These are phyloP conservation scores for Carcinoscorpius rotundicauda DNA, from an alignment of 1,140 invertebrate species.

Conservation along the genomic window DNA sequence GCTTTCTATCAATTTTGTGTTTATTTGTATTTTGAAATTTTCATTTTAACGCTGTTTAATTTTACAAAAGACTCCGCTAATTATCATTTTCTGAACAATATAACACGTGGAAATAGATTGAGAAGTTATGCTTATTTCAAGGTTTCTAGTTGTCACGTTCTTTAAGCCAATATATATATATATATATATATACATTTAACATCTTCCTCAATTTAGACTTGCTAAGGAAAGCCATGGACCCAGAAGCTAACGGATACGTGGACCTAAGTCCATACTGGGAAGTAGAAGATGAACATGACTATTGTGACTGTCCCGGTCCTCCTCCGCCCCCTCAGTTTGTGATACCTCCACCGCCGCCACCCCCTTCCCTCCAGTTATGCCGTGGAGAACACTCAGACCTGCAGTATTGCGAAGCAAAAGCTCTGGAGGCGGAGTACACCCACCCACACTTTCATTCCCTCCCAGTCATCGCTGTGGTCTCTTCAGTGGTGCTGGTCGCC, in stretches of 20 bases:
- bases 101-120: too few species aligned
- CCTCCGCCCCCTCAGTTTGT: constrained; percentile 11
- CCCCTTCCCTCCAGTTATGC: constrained; percentile 6
- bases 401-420: constrained; percentile 21
- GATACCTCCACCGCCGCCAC: constrained; percentile 13
- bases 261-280: not conserved
- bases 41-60: too few species aligned
- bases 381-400: constrained; percentile 8
- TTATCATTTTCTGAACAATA: too few species aligned
- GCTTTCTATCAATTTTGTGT: too few species aligned
- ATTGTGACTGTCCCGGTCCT: constrained; percentile 14
- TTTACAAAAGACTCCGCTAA: too few species aligned
- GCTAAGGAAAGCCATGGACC: not conserved
- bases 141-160: too few species aligned
- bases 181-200: too few species aligned
- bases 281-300: constrained; percentile 1
- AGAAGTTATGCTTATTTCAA: too few species aligned
- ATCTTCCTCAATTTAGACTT: too few species aligned
- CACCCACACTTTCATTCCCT: constrained; percentile 20
- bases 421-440: constrained; percentile 20
- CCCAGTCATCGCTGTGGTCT: constrained; percentile 21
- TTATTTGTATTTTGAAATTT: too few species aligned
- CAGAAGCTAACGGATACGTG: not conserved
- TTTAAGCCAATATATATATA: too few species aligned
- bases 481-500: constrained; percentile 19